Evolutionary conservation across 2,888 invertebrate species (phyloP), one percentile per base, ranked within the genome.

Genomic region (Cryptus armator): DNA sequence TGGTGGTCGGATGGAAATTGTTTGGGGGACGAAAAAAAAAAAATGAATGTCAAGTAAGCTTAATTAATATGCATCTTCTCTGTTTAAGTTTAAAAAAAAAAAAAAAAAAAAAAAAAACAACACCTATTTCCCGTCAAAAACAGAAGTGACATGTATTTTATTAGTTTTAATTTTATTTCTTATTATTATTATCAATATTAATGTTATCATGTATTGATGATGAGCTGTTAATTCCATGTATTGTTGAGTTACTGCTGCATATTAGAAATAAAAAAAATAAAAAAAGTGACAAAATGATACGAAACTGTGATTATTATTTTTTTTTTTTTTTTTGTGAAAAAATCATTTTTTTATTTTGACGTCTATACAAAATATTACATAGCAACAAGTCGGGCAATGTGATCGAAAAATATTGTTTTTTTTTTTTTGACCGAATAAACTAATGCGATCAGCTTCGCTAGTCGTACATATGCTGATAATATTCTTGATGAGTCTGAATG

Each of bases 401-500:
- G 44, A 51, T 64, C 44, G 19, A 59, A 51, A 71, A 70, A 80
- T 72, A 80, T 53, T n/a, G 29, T 48, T 24, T 24, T 62, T 53
- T n/a, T 16, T 48, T 24, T 24, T 62, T 6, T 46, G 86, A 88
- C 43, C 46, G 43, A 66, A 48, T 62, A 68, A 83, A 86, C 29
- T 29, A 2, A 14, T 29, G 29, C 62, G 62, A 76, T 62, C 51
- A 53, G 53, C 53, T 71, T 68, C 67, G 87, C 94, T 94, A 98
- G 94, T 97, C 97, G 91, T 97, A 97, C 95, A 98, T 97, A 93
- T 98, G 97, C 88, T 98, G 97, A 94, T 98, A 98, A 94, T 97
- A 97, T 93, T 99, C 98, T 93, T 99, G 98, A 93, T 98, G 98
- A 62, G 98, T 96, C 94, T 98, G 97, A 89, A 99, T 99, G 94